Evolutionary conservation across 1,140 invertebrate species (phyloP), one percentile per base, ranked within the genome.

Genomic region (Pantala flavescens): DNA sequence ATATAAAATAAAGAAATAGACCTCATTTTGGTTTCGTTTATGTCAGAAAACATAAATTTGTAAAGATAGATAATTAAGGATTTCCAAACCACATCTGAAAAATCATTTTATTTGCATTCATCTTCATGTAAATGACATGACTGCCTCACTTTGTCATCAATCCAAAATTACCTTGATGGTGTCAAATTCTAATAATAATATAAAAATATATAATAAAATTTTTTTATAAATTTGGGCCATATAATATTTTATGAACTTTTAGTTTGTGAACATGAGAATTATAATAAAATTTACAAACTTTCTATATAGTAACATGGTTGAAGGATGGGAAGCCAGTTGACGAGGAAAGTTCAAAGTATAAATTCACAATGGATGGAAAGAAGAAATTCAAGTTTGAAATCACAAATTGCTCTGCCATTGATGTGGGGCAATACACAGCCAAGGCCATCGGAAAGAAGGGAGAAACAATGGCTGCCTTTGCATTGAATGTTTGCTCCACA

Each of bases 391-490:
- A 90, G 79, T 83, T 89, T 74, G 86, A 86, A 76, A 92, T 98
- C 76, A 87, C 89, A 70, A 88, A 89, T 74, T 91, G 90, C 81
- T 87, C 88, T 75, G 82, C 88, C 63, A 90, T 91, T 75, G 96
- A 98, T 83, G 87, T 92, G 77, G 96, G 95, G 28, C 94, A 96
- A 82, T 98, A 98, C 83, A 87, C 90, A 76, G 93, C 94, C 7
- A 91, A 91, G 79, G 93, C 91, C n/a, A 89, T 90, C 42, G 90
- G 91, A 78, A 91, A 92, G 79, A 94, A 94, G 81, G 90, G 90
- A 74, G 93, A 95, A 82, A 88, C 88, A 72, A 86, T 89, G 43
- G 88, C 91, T 70, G 90, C 94, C 76, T 96, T 96, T 86, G 92
- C 94, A 43, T 85, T 96, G 5, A 96, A 96, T 84, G 91, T 96